Evolutionary conservation across 2,113 vertebrate species (phyloP).

Genomic region (Pachypanchax playfairii): DNA sequence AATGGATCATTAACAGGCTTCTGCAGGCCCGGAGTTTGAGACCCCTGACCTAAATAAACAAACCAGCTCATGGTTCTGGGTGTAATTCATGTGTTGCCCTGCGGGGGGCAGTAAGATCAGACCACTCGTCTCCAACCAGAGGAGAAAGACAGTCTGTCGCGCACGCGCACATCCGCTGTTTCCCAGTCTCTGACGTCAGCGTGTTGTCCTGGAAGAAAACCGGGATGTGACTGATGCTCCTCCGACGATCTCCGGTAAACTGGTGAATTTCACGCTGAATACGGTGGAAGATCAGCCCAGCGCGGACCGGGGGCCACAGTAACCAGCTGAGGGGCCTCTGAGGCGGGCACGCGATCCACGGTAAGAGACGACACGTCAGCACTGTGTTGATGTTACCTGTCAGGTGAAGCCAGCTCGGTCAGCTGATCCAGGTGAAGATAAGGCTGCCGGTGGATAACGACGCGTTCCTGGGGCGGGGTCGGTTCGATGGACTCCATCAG

Average conservation of each 20-base stretch:
- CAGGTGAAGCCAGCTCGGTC: neutral
- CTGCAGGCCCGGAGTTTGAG: no score
- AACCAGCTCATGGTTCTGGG: neutral
- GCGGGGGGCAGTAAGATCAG: neutral
- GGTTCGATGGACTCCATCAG: no score
- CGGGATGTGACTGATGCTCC: slow-evolving; percentile 14
- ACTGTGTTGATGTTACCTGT: neutral
- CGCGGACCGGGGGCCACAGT: neutral
- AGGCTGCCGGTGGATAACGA: no score
- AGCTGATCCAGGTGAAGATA: neutral
- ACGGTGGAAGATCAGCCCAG: neutral
- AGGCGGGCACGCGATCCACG: neutral
- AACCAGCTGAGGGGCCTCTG: neutral
- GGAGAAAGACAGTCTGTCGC: neutral
- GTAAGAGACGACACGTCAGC: slow-evolving; percentile 24
- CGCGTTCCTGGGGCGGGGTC: no score
- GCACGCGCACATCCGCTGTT: neutral
- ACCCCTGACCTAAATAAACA: no score
- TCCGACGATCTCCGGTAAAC: neutral
- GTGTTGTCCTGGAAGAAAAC: neutral
- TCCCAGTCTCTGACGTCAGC: slow-evolving; percentile 2
- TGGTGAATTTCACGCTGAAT: neutral
- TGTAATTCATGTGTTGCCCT: neutral
- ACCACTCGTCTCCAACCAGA: no score
- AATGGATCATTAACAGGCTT: no score